Evolutionary conservation across 2,113 vertebrate species (phyloP).

Genomic region (Pyrgilauda ruficollis): DNA sequence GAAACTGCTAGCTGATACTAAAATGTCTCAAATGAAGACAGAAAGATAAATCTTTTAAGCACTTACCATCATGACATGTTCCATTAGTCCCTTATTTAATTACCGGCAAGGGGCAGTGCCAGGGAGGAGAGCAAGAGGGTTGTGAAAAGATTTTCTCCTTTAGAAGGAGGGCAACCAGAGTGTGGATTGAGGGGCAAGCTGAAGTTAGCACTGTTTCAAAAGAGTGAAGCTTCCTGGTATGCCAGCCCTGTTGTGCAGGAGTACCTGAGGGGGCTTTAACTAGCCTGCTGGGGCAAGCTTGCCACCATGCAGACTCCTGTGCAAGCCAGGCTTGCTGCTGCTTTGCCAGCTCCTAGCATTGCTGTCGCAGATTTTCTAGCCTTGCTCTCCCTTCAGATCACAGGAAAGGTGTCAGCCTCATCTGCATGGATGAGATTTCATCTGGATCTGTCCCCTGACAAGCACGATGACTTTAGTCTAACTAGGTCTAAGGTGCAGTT

Average conservation of each 20-base stretch:
- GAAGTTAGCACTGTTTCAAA: background rate
- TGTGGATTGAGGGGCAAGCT: background rate
- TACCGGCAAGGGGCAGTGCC: background rate
- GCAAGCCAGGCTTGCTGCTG: background rate
- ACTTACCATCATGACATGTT: conserved; percentile 7
- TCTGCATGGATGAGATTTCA: background rate
- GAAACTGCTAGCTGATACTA: conserved; percentile 32
- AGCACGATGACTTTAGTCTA: background rate
- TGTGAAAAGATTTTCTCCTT: background rate
- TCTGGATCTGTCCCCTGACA: background rate
- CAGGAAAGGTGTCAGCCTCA: background rate
- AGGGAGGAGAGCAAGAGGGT: background rate
- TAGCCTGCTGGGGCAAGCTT: background rate
- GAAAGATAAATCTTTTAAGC: conserved; percentile 28
- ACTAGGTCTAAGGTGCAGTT: background rate
- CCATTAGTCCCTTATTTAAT: conserved; percentile 45
- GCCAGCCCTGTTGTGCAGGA: background rate
- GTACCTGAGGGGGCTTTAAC: background rate
- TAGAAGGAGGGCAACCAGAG: background rate
- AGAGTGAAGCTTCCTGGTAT: background rate
- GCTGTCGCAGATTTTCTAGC: background rate
- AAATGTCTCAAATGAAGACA: conserved; percentile 64
- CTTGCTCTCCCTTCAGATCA: background rate
- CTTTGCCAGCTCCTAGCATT: background rate
- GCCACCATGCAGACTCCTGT: background rate